Percentiles rank a stretch among this genome's conserved stretches.
Conservation (phyloP, 2,888 invertebrate species). For the Euzophera pinguis region DNA sequence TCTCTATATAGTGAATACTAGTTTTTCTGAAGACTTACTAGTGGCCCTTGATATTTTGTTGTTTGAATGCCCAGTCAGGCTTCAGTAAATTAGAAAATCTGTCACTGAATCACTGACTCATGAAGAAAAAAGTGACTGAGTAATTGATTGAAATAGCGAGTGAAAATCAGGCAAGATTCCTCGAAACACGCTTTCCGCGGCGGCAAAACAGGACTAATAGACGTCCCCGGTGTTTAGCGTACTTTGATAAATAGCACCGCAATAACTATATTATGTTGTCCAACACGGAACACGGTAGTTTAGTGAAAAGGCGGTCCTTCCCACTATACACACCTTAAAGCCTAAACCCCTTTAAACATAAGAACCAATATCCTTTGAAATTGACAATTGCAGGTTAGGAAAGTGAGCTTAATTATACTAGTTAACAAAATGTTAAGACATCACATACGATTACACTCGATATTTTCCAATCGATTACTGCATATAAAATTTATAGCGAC, state of each 20-base stretch:
- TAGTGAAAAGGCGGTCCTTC: background rate
- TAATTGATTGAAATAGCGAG: background rate
- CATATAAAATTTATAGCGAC: conserved; percentile 16
- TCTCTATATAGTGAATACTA: too few relatives aligned
- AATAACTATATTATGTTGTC: conserved; percentile 8
- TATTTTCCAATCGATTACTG: conserved; percentile 20
- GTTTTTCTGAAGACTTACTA: too few relatives aligned
- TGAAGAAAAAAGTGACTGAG: background rate
- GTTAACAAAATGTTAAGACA: conserved; percentile 35
- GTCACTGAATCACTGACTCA: too few relatives aligned
- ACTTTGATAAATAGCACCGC: conserved; percentile 1
- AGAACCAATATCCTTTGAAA: conserved; percentile 7
- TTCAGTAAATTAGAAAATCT: too few relatives aligned
- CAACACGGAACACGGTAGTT: conserved; percentile 1
- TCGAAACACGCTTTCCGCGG: background rate
- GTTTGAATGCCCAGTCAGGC: too few relatives aligned
- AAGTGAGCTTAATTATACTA: conserved; percentile 32
- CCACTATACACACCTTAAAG: background rate
- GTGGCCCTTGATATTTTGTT: too few relatives aligned
- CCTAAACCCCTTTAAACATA: background rate
- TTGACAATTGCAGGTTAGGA: conserved; percentile 35
- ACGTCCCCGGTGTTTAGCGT: background rate
- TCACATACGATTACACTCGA: conserved; percentile 23
- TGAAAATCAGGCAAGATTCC: background rate
- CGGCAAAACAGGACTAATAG: conserved; percentile 1